These are phyloP conservation scores for Lophius piscatorius DNA, from an alignment of 2,113 vertebrate species.

Conservation along the genomic window DNA sequence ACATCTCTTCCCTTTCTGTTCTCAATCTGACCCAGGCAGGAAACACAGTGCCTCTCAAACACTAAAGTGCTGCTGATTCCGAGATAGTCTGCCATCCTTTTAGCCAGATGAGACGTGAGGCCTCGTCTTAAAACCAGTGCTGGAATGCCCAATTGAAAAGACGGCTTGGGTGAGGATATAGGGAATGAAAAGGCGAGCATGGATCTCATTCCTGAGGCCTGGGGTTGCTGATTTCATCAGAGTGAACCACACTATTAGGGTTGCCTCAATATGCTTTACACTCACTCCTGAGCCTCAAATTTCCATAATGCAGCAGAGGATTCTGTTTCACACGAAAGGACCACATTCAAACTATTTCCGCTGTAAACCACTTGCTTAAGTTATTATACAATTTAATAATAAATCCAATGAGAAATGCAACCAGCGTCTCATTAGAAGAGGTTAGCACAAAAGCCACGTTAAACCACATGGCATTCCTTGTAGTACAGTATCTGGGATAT, in stretches of 20 bases:
- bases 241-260: slow-evolving; percentile 74
- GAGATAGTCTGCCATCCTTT: slow-evolving; percentile 63
- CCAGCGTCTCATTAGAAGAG: slow-evolving; percentile 46
- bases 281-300: slow-evolving; percentile 62
- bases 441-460: slow-evolving; percentile 51
- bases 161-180: slow-evolving; percentile 63
- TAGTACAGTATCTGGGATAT: slow-evolving; percentile 25
- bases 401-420: slow-evolving; percentile 72
- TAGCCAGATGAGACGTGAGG: slow-evolving; percentile 63
- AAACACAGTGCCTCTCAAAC: slow-evolving; percentile 49
- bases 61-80: slow-evolving; percentile 65
- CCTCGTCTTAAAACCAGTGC: slow-evolving; percentile 55
- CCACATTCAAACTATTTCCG: slow-evolving; percentile 73
- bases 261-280: slow-evolving; percentile 76
- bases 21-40: slow-evolving; percentile 59
- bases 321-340: slow-evolving; percentile 74
- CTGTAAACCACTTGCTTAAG: slow-evolving; percentile 69
- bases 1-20: slow-evolving; percentile 49
- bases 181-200: slow-evolving; percentile 58
- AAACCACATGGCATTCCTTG: slow-evolving; percentile 28
- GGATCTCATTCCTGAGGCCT: slow-evolving; percentile 74
- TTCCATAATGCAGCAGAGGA: slow-evolving; percentile 73
- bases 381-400: slow-evolving; percentile 78
- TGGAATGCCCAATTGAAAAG: slow-evolving; percentile 59
- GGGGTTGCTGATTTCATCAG: slow-evolving; percentile 80